These are phyloP conservation scores for Camptogramma bilineatum DNA, from an alignment of 2,888 invertebrate species.

Conservation along the genomic window DNA sequence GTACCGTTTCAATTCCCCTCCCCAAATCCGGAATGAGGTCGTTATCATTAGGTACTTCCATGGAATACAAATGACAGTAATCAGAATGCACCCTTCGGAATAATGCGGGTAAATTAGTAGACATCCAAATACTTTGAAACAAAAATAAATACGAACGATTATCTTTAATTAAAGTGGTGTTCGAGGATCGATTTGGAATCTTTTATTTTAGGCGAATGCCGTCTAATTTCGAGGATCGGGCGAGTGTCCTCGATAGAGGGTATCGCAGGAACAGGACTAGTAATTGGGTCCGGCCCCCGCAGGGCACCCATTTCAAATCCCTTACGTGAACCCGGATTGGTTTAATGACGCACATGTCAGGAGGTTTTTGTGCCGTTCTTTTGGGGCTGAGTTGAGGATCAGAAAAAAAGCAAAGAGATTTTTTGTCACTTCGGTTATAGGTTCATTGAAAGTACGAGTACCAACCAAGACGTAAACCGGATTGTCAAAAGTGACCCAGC, in stretches of 20 bases:
- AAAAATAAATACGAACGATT: slow-evolving; percentile 20
- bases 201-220: slow-evolving; percentile 35
- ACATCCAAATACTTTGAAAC: slow-evolving; percentile 16
- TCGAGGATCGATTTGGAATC: slow-evolving; percentile 21
- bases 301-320: slow-evolving; percentile 69
- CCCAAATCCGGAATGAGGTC: slow-evolving; percentile 30
- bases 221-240: slow-evolving; percentile 43
- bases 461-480: neutral
- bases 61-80: slow-evolving; percentile 44
- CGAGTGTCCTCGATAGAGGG: slow-evolving; percentile 37
- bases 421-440: slow-evolving; percentile 2
- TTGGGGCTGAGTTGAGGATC: slow-evolving; percentile 27
- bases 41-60: slow-evolving; percentile 43
- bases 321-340: slow-evolving; percentile 67
- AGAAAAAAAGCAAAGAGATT: slow-evolving; percentile 28
- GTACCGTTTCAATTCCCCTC: slow-evolving; percentile 32
- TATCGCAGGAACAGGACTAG: slow-evolving; percentile 62
- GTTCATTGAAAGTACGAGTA: slow-evolving; percentile 1
- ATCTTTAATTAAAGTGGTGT: slow-evolving; percentile 19
- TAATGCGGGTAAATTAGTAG: slow-evolving; percentile 32
- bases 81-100: slow-evolving; percentile 42
- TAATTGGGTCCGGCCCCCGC: slow-evolving; percentile 70
- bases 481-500: neutral
- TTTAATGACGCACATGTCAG: slow-evolving; percentile 73
- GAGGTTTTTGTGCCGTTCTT: slow-evolving; percentile 64